A percentile compares a stretch with the other conserved stretches of the same genome.
Conservation (phyloP, 1,140 invertebrate species). For the Proctacanthus coquilletti region DNA sequence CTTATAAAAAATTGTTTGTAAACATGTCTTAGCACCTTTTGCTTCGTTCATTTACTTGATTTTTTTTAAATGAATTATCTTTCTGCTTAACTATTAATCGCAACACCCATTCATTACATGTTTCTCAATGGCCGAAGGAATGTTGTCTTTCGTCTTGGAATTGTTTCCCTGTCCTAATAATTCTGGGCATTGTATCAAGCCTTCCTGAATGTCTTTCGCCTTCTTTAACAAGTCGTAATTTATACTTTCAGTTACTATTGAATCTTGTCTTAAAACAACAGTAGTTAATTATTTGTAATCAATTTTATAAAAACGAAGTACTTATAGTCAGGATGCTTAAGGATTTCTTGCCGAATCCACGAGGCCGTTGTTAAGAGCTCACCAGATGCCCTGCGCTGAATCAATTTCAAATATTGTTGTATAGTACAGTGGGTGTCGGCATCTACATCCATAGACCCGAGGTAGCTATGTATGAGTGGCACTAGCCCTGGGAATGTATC, state of each 20-base stretch:
- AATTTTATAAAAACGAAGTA: too few relatives aligned
- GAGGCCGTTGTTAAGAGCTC: slow-evolving; percentile 72
- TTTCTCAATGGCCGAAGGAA: slow-evolving; percentile 38
- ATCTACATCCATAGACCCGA: slow-evolving; percentile 87
- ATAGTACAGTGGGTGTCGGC: slow-evolving; percentile 94
- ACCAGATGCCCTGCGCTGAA: slow-evolving; percentile 77
- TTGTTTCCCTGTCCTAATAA: slow-evolving; percentile 54
- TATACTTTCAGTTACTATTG: slow-evolving; percentile 72
- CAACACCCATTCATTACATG: slow-evolving; percentile 21
- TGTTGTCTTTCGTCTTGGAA: slow-evolving; percentile 64
- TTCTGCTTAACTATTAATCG: too few relatives aligned
- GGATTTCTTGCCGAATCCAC: slow-evolving; percentile 87
- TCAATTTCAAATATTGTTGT: slow-evolving; percentile 90
- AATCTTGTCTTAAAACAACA: slow-evolving; percentile 46
- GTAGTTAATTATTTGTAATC: too few relatives aligned
- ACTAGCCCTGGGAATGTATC: slow-evolving; percentile 85
- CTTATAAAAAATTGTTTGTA: too few relatives aligned
- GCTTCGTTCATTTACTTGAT: too few relatives aligned
- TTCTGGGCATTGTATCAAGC: slow-evolving; percentile 53
- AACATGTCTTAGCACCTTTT: too few relatives aligned
- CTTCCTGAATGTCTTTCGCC: slow-evolving; percentile 55
- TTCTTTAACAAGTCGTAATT: slow-evolving; percentile 85
- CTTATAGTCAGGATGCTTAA: slow-evolving; percentile 79
- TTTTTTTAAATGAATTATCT: too few relatives aligned
- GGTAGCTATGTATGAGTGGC: slow-evolving; percentile 83